Base-by-base conservation (phyloP, 2,113 vertebrate species). In the Xenopus laevis region DNA sequence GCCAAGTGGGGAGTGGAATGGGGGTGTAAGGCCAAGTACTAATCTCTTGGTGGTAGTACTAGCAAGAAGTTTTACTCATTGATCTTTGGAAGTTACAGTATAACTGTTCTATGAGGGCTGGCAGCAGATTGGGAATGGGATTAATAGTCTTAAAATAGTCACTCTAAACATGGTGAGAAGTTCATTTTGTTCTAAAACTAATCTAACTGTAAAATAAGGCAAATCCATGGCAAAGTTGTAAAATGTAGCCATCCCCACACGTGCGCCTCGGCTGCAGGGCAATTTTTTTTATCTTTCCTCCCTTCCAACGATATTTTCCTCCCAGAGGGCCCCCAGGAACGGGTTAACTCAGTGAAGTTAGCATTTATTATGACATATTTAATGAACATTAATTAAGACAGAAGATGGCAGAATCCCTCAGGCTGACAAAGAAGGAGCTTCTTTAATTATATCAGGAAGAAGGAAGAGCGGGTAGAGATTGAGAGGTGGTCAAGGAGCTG, bases 341-440 rank as follows among this genome's bases (percentile, higher is more conserved):
- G 45, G 74, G 87, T 89, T 92, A 91, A 90, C 80, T 59, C 67
- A 46, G 27, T 61, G 60, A 79, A 53, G 47, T 66, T 68, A 82
- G 77, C 53, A 71, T 85, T 79, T 91, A 88, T 86, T 91, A 89
- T 90, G 90, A 93, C 95, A 88, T 93, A 91, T 93, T 93, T 94
- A 94, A 95, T 93, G 92, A 91, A 87, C 87, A 76, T 84, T 95
- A 95, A 96, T 96, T 95, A 96, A 94, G 92, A 93, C 90, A 91
- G 93, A 91, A 90, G 90, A 93, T 71, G 85, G 83, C 89, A 92
- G 89, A 88, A 84, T 85, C 89, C 90, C 95, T 89, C 89, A 91
- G 93, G 93, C 90, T 86, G 89, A 82, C 89, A 86, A 91, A 91
- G 90, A 88, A 88, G 91, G 89, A 89, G 66, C 57, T 81, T 82